phyloP scores from a whole-genome alignment of 1,140 invertebrate species.

The Copidosoma floridanum region DNA sequence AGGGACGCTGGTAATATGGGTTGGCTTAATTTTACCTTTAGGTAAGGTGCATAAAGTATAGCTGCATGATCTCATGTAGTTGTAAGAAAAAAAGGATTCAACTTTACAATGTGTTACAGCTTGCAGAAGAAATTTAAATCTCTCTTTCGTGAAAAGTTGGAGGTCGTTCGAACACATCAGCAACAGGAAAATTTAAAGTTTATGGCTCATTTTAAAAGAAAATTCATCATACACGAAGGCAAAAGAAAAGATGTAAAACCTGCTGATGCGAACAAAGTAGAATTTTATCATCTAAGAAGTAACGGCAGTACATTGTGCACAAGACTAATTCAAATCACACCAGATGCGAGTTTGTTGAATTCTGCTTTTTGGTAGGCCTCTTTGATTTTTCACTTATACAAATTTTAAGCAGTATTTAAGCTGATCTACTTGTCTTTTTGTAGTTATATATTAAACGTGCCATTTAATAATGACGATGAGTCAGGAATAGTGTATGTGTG shows the following conservation, averaged over 20 bases:
- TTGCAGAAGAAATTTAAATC: constrained; percentile 97
- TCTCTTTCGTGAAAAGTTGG: constrained; percentile 91
- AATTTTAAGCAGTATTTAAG: not conserved
- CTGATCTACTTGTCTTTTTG: constrained; percentile 35
- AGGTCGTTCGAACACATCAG: constrained; percentile 95
- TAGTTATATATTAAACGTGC: constrained; percentile 95
- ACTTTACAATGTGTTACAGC: constrained; percentile 60
- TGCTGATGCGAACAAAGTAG: constrained; percentile 65
- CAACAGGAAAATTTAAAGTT: constrained; percentile 99
- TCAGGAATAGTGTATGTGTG: constrained; percentile 97
- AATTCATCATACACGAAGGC: constrained; percentile 92
- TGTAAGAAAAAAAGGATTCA: not conserved
- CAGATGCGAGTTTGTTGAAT: constrained; percentile 77
- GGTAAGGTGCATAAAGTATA: too few species aligned
- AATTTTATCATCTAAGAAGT: constrained; percentile 93
- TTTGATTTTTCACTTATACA: too few species aligned
- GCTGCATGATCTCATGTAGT: not conserved
- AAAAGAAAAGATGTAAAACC: constrained; percentile 69
- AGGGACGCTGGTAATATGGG: constrained; percentile 97
- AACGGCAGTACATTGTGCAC: constrained; percentile 95
- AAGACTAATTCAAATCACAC: constrained; percentile 85
- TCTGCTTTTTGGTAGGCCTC: constrained; percentile 83
- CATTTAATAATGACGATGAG: constrained; percentile 86
- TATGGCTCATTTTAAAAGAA: constrained; percentile 94
- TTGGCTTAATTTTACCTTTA: constrained; percentile 98